Percentiles rank a stretch among this genome's conserved stretches.
Conservation (phyloP, 1,140 invertebrate species). For the Drosophila ironensis region DNA sequence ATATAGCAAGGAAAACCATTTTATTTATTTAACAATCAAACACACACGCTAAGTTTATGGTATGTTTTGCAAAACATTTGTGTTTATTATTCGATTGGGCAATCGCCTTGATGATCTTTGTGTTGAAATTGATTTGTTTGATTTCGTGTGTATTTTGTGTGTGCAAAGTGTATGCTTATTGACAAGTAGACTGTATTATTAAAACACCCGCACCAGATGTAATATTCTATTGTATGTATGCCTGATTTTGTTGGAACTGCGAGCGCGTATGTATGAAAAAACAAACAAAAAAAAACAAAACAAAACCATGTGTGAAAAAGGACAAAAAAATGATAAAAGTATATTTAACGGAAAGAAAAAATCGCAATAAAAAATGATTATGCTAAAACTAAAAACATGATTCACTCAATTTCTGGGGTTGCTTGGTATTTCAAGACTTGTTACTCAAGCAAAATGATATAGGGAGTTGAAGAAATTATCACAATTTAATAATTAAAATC, state of each 20-base stretch:
- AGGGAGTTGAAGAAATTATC: too few species aligned
- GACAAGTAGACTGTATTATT: conserved; percentile 27
- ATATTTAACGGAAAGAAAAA: conserved; percentile 40
- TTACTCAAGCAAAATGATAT: not conserved
- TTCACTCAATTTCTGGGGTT: not conserved
- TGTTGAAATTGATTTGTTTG: conserved; percentile 13
- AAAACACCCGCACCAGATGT: conserved; percentile 27
- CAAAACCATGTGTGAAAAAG: conserved; percentile 44
- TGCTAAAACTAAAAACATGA: conserved; percentile 49
- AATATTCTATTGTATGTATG: conserved; percentile 63
- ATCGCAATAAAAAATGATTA: conserved; percentile 63
- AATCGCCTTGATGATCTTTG: not conserved
- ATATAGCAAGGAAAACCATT: conserved; percentile 36
- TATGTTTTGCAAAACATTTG: conserved; percentile 19
- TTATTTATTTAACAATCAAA: conserved; percentile 58
- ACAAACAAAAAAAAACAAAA: conserved; percentile 20
- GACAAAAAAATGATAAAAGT: conserved; percentile 36
- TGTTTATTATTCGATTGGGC: conserved; percentile 26
- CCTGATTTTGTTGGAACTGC: conserved; percentile 60
- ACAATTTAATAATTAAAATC: not conserved
- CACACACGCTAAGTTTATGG: conserved; percentile 16
- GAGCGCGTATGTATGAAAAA: conserved; percentile 60
- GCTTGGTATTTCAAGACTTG: not conserved
- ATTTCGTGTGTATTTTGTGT: conserved; percentile 39
- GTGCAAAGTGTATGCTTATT: conserved; percentile 49